Conservation (phyloP, 2,797 vertebrate genomes). For the Pangasius mekongensis region DNA sequence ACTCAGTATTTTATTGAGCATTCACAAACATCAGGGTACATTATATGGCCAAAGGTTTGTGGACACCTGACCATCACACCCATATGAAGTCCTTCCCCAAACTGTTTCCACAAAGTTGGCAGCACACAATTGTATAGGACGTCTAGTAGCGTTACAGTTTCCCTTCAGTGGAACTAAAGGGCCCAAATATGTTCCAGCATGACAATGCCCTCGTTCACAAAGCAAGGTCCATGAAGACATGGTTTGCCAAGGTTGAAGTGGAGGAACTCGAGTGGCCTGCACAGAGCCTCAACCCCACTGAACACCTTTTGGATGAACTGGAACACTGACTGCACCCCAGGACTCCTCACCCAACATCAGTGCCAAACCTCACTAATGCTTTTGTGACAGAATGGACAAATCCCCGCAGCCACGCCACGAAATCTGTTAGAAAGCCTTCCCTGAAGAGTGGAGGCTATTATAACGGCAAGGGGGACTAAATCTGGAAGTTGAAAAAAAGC, state of each 20-base stretch:
- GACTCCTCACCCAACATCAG: not conserved
- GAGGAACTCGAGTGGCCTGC: not conserved
- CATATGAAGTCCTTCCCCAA: no score
- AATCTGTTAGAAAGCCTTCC: not conserved
- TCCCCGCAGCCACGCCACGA: not conserved
- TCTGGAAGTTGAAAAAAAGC: not conserved
- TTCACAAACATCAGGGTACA: not conserved
- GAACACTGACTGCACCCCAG: not conserved
- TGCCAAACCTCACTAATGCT: not conserved
- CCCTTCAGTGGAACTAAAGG: not conserved
- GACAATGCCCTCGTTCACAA: not conserved
- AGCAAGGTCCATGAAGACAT: not conserved
- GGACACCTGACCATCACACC: not conserved
- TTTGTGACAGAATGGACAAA: not conserved
- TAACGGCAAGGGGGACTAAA: not conserved
- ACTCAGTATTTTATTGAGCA: not conserved
- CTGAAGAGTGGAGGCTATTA: not conserved
- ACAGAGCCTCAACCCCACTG: not conserved
- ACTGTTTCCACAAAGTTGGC: no score
- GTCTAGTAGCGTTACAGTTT: not conserved
- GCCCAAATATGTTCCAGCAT: not conserved
- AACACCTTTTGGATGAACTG: not conserved
- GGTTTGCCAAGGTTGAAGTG: not conserved
- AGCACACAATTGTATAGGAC: no score
- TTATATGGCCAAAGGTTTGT: not conserved